A percentile compares a stretch with the other conserved stretches of the same genome.
Conservation (phyloP, 2,888 invertebrate genomes). For the Trypoxylon attenuatum region DNA sequence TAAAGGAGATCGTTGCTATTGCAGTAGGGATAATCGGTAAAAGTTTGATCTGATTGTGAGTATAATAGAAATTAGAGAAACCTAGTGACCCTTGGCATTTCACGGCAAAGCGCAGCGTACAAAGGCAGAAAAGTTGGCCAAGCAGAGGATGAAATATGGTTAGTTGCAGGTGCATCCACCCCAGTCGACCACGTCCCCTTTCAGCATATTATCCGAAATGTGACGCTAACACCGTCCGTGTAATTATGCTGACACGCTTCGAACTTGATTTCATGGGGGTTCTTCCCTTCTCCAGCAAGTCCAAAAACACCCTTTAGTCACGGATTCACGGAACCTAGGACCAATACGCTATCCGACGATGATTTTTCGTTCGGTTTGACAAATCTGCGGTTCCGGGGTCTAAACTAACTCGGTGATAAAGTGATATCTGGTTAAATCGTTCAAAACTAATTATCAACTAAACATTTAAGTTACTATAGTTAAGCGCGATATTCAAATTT, state of each 20-base stretch:
- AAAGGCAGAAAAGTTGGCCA: conserved; percentile 49
- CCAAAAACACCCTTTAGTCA: conserved; percentile 55
- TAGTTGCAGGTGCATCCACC: conserved; percentile 54
- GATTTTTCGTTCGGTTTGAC: too few species aligned
- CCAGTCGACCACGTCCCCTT: conserved; percentile 33
- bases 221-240: conserved; percentile 64
- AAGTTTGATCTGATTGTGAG: too few species aligned
- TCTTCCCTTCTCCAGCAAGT: conserved; percentile 12
- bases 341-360: too few species aligned
- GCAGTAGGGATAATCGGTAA: too few species aligned
- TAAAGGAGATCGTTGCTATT: too few species aligned
- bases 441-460: too few species aligned
- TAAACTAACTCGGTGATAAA: too few species aligned
- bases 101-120: conserved; percentile 47
- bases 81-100: conserved; percentile 49
- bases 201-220: conserved; percentile 58
- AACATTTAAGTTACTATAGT: too few species aligned
- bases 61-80: conserved; percentile 55
- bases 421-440: too few species aligned
- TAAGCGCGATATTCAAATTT: too few species aligned
- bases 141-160: conserved; percentile 52
- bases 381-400: too few species aligned
- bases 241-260: conserved; percentile 65
- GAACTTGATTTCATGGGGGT: conserved; percentile 48
- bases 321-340: conserved; percentile 45